Conservation (phyloP, 2,113 vertebrate species). For the Siniperca knerii region DNA sequence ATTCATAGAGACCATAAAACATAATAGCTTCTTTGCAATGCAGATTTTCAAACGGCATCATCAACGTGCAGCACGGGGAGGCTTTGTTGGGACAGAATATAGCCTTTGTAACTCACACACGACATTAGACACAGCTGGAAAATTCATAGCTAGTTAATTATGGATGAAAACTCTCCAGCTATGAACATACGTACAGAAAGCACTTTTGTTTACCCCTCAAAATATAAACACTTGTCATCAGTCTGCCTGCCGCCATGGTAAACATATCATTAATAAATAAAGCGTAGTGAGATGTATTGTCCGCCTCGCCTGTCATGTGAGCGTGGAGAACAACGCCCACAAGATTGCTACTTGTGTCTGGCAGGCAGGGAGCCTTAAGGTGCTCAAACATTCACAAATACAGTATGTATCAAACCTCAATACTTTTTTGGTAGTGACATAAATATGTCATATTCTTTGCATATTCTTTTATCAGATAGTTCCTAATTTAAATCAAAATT, state of each 20-base stretch:
- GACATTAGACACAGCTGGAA: slow-evolving; percentile 44
- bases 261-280: slow-evolving; percentile 60
- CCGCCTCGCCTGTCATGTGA: not conserved
- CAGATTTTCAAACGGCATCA: slow-evolving; percentile 23
- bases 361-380: not conserved
- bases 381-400: not conserved
- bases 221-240: slow-evolving; percentile 37
- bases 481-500: too few relatives aligned
- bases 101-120: slow-evolving; percentile 44
- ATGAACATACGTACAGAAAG: slow-evolving; percentile 32
- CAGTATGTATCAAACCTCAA: too few relatives aligned
- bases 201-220: slow-evolving; percentile 37
- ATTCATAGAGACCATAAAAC: slow-evolving; percentile 49
- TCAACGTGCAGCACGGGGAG: slow-evolving; percentile 24
- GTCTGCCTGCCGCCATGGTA: slow-evolving; percentile 8
- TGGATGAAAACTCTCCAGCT: slow-evolving; percentile 29
- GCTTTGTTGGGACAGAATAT: slow-evolving; percentile 57
- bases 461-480: too few relatives aligned
- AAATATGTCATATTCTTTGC: too few relatives aligned
- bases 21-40: slow-evolving; percentile 49
- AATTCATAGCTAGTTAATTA: slow-evolving; percentile 45
- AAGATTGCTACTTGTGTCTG: slow-evolving; percentile 10
- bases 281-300: not conserved
- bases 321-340: not conserved
- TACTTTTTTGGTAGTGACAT: too few relatives aligned